A percentile compares a stretch with the other conserved stretches of the same genome.
phyloP scores from a whole-genome alignment of 1,140 invertebrate species.

The Drosophila obscura region DNA sequence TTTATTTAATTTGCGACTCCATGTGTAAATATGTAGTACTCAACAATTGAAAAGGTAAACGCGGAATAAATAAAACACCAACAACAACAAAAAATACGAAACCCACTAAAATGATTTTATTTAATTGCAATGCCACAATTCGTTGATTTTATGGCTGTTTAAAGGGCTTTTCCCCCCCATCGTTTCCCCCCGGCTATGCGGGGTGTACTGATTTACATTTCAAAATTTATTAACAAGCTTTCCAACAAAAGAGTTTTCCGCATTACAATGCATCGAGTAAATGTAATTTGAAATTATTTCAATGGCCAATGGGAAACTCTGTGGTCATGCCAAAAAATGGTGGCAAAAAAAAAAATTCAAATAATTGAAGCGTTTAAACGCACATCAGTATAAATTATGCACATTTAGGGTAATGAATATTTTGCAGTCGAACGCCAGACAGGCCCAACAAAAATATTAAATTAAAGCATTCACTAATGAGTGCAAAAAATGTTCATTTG shows the following conservation, averaged over 20 bases:
- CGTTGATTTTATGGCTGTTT: conserved; percentile 28
- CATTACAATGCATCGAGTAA: conserved; percentile 15
- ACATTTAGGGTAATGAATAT: conserved; percentile 33
- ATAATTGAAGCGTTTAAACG: conserved; percentile 54
- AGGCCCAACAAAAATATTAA: no score
- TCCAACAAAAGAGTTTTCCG: background rate
- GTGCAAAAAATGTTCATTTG: no score
- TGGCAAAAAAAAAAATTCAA: conserved; percentile 17
- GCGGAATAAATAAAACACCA: no score
- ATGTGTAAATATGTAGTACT: background rate
- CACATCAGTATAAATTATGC: conserved; percentile 58
- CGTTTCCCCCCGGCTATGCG: no score
- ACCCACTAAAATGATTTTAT: conserved; percentile 8
- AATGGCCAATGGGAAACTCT: conserved; percentile 11
- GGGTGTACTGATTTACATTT: conserved; percentile 37
- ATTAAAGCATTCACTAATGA: no score
- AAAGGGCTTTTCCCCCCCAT: background rate
- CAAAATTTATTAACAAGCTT: conserved; percentile 27
- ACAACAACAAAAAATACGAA: background rate
- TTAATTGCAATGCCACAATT: conserved; percentile 12
- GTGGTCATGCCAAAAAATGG: background rate
- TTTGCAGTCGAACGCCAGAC: conserved; percentile 12
- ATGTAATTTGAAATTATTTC: conserved; percentile 27
- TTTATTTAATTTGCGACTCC: conserved; percentile 16
- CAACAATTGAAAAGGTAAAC: conserved; percentile 9